Base-by-base conservation (phyloP, 2,888 invertebrate genomes). In the Trachelus stipa region DNA sequence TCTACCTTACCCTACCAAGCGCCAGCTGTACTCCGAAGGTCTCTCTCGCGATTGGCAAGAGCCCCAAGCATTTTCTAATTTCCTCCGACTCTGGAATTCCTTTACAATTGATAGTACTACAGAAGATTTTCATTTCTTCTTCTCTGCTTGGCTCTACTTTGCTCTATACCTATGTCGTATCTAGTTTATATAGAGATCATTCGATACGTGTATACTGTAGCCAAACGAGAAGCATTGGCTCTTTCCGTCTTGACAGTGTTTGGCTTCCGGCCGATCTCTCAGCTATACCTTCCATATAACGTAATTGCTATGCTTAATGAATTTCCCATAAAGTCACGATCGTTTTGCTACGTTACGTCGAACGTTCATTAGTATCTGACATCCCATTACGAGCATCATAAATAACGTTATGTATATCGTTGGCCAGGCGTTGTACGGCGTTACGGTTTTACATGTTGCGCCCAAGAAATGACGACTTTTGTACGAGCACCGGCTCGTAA, bases 331-430 rank as follows among this genome's bases (percentile, higher is more conserved):
- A 75, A 78, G 76, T 79, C 79, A 73, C 68, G 73, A 73, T 74
- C 76, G 69, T 69, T 76, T 76, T 56, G 79, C 68, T 56, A 30
- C 68, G 71, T 87, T 86, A 84, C 86, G 86, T 85, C 83, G 84
- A 85, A 84, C 82, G 84, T 88, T 90, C 90, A 89, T 90, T 89
- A 90, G 87, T 88, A 87, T 84, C 85, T 86, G 89, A 88, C 90
- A 87, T 89, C 86, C 88, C 87, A 88, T 90, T 90, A 90, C 85
- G 81, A 81, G 79, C 83, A 82, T 86, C 89, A 88, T 90, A 90
- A 91, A 89, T 89, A 89, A 89, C 84, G 82, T 82, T 56, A 56
- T 56, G 56, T 23, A 56, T 56, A 56, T 56, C 56, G 56, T 76
- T 30, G 35, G 34, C 75, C 79, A 33, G 75, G 34, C 77, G 79